Evolutionary conservation across 2,888 invertebrate species (phyloP), one percentile per base, ranked within the genome.

Genomic region (Malthinus flaveolus): DNA sequence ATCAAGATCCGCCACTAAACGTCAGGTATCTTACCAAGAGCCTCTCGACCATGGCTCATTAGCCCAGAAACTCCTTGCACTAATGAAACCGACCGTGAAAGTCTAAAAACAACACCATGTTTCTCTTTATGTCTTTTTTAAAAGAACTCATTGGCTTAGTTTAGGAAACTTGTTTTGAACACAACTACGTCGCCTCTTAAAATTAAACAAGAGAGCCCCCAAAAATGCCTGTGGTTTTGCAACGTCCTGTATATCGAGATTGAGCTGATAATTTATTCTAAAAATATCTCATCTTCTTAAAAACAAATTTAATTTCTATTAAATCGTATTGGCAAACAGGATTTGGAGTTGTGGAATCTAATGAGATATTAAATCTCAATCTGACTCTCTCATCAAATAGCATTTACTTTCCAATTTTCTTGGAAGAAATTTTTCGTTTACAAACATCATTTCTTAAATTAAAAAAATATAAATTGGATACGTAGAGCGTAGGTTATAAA

Each of bases 241-340:
- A 15, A 15, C 13, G 9, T 1, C 39, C 9, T 15, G 13, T 42
- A 42, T 42, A 15, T 42, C 13, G 23, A 42, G 23, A 42, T 42
- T 42, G 23, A 42, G 23, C 23, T 42, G n/a, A 42, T 42, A 15
- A 42, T 42, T 10, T 42, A 10, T 32, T 34, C 12, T 3, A 23
- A 23, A 23, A 23, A 23, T 23, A 5, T 23, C 5, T 35, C 39
- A 56, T 59, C 56, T 59, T 37, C 46, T 62, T 62, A 56, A 53
- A 56, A 23, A 5, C 54, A 63, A 63, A 67, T 61, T 61, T 59
- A 64, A 65, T 63, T 66, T 66, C 64, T 66, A 50, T 64, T 62
- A 63, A 64, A 65, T 64, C 62, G 60, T 62, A 65, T 61, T 59
- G 57, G 51, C 53, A 59, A 65, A 56, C 45, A 44, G 44, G 49